Evolutionary conservation across 2,113 vertebrate genomes (phyloP).

Genomic region (Asarcornis scutulata): DNA sequence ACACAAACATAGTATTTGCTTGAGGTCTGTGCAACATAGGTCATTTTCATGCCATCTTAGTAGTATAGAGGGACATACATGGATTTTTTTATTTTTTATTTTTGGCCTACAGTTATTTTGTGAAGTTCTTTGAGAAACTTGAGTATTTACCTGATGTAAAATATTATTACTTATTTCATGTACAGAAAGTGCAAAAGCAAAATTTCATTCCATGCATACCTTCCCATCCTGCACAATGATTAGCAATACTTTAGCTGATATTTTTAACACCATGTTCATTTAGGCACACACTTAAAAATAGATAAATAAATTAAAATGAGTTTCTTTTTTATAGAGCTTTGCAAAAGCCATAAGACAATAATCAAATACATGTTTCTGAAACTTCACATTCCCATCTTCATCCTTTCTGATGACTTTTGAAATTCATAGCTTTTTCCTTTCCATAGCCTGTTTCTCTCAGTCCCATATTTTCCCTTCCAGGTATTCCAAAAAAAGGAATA

Average conservation of each 20-base stretch:
- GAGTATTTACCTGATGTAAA: background rate
- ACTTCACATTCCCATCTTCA: background rate
- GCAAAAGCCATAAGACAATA: background rate
- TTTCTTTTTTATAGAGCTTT: background rate
- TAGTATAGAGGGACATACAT: accelerated
- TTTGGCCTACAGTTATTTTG: no score
- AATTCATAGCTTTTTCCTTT: background rate
- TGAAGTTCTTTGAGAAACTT: background rate
- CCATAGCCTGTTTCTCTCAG: background rate
- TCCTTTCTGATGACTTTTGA: background rate
- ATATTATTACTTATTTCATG: background rate
- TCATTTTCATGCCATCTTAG: accelerated
- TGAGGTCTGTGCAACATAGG: background rate
- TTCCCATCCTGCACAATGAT: background rate
- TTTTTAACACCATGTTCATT: background rate
- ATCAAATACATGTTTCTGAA: background rate
- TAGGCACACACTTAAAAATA: background rate
- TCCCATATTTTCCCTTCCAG: background rate
- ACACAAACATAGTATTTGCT: background rate
- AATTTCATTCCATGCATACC: background rate
- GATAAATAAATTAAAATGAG: background rate
- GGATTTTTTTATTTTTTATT: background rate
- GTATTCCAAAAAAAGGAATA: constrained; percentile 4
- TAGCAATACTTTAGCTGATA: background rate
- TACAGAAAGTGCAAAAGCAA: accelerated